Evolutionary conservation across 2,113 vertebrate genomes (phyloP).

Genomic region (Rhombomys opimus): DNA sequence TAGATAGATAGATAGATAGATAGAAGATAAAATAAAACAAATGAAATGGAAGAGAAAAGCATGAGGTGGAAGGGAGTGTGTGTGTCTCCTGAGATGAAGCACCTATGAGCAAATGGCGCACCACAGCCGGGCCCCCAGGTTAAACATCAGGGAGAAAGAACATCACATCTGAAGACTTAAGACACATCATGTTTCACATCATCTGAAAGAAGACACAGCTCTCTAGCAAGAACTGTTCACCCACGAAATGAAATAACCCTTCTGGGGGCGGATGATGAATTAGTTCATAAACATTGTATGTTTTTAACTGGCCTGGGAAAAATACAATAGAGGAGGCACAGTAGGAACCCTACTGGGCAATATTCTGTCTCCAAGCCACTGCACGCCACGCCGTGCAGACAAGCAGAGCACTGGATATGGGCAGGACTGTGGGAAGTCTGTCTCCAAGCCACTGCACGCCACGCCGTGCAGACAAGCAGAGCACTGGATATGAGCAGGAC

Average conservation of each 20-base stretch:
- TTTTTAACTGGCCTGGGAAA: constrained; percentile 57
- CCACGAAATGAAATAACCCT: constrained; percentile 74
- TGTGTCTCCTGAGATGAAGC: background rate
- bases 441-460: background rate
- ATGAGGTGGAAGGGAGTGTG: background rate
- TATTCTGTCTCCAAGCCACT: background rate
- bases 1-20: background rate
- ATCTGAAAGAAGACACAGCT: constrained; percentile 59
- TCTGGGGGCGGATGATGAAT: constrained; percentile 68
- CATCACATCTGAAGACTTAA: constrained; percentile 32
- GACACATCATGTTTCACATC: constrained; percentile 53
- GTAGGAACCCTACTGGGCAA: background rate
- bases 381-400: background rate
- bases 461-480: background rate
- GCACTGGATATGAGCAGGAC: rapidly evolving
- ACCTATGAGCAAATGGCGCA: background rate
- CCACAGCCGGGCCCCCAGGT: background rate
- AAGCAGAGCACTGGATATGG: rapidly evolving
- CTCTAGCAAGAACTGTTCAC: constrained; percentile 58
- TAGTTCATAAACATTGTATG: constrained; percentile 59
- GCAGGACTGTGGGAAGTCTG: rapidly evolving
- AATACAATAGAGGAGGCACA: background rate
- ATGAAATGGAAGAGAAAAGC: background rate
- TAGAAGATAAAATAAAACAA: background rate
- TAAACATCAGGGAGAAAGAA: constrained; percentile 21